A percentile compares a stretch with the other conserved stretches of the same genome.
These are phyloP conservation scores for Pyrrhia umbra DNA, from an alignment of 2,888 invertebrate species.

Conservation along the genomic window DNA sequence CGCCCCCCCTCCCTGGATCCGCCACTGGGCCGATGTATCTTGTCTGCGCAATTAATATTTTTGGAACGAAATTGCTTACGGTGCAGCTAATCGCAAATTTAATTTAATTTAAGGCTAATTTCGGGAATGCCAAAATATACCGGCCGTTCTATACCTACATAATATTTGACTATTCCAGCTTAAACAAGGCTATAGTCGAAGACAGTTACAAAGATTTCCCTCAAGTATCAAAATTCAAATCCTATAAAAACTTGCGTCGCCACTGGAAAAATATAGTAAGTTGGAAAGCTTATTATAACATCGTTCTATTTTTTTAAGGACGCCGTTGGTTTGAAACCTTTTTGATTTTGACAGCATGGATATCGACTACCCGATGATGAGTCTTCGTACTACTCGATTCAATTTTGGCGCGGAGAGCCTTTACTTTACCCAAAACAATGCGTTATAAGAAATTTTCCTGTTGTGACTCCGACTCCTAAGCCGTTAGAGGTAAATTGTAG, in stretches of 20 bases:
- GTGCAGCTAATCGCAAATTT: too few relatives aligned
- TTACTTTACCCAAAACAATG: slow-evolving; percentile 83
- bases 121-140: too few relatives aligned
- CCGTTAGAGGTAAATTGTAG: slow-evolving; percentile 68
- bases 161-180: slow-evolving; percentile 66
- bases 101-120: too few relatives aligned
- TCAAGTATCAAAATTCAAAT: slow-evolving; percentile 75
- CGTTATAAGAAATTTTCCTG: slow-evolving; percentile 76
- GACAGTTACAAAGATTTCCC: slow-evolving; percentile 73
- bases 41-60: too few relatives aligned
- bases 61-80: too few relatives aligned
- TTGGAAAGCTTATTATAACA: not conserved
- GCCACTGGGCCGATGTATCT: too few relatives aligned
- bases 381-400: slow-evolving; percentile 74
- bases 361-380: slow-evolving; percentile 83
- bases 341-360: slow-evolving; percentile 76
- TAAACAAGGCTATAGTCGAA: slow-evolving; percentile 82
- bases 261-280: slow-evolving; percentile 90
- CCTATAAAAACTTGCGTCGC: slow-evolving; percentile 85
- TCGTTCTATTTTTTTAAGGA: not conserved
- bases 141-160: too few relatives aligned
- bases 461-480: slow-evolving; percentile 79
- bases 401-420: slow-evolving; percentile 86
- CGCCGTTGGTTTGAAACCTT: not conserved
- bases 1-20: too few relatives aligned